A percentile compares a stretch with the other conserved stretches of the same genome.
phyloP scores from a whole-genome alignment of 1,140 invertebrate genomes.

The Pectinophora gossypiella region DNA sequence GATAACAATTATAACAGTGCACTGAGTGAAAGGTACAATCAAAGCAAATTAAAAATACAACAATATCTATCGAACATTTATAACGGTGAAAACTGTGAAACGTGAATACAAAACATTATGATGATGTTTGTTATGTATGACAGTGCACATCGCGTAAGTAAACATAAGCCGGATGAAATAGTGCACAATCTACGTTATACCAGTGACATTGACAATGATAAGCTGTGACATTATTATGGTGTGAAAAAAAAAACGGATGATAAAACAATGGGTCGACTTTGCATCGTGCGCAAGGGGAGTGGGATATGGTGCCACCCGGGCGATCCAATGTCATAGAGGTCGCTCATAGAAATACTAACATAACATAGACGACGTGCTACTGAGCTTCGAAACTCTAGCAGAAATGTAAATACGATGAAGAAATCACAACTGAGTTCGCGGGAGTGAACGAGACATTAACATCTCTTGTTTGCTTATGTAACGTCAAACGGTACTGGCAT shows the following conservation, averaged over 20 bases:
- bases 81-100: not conserved
- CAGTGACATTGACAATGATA: not conserved
- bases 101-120: not conserved
- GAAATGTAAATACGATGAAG: not conserved
- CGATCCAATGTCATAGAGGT: not conserved
- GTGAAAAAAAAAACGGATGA: constrained; percentile 31
- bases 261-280: constrained; percentile 69
- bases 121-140: constrained; percentile 1
- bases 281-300: constrained; percentile 45
- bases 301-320: constrained; percentile 18
- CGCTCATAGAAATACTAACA: no score
- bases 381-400: not conserved
- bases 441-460: constrained; percentile 11
- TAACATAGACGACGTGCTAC: no score
- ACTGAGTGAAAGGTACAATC: not conserved
- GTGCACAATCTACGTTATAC: not conserved
- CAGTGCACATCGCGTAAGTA: not conserved
- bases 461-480: constrained; percentile 17
- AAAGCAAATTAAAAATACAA: not conserved
- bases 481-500: constrained; percentile 22
- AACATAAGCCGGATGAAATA: not conserved
- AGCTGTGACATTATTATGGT: not conserved
- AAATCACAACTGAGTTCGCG: not conserved
- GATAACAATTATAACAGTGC: not conserved
- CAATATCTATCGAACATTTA: not conserved